Conservation (phyloP, 2,888 invertebrate species). For the Malacosoma neustria region DNA sequence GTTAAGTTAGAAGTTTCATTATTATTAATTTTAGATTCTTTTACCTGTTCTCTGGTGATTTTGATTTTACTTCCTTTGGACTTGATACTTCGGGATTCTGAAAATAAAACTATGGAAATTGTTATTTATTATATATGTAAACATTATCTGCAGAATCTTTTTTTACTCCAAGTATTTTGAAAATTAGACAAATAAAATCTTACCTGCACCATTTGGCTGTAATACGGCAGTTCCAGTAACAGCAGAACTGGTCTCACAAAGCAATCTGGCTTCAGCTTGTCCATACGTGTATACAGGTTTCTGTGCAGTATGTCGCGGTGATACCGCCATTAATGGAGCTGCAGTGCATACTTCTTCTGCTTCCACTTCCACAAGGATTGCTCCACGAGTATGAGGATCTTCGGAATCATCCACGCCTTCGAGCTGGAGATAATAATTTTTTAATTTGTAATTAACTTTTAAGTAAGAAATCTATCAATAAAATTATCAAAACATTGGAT, state of each 20-base stretch:
- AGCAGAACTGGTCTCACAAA: constrained; percentile 59
- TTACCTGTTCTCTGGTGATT: constrained; percentile 51
- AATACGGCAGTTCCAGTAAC: constrained; percentile 61
- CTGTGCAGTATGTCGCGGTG: constrained; percentile 77
- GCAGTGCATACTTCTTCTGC: constrained; percentile 87
- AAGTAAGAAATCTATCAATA: too few species aligned
- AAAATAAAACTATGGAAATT: constrained; percentile 30
- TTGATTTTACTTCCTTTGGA: constrained; percentile 39
- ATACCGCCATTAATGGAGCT: constrained; percentile 79
- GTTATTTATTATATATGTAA: too few species aligned
- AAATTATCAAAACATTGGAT: too few species aligned
- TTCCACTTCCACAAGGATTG: constrained; percentile 86
- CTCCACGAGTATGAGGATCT: constrained; percentile 77
- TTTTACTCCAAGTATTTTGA: too few species aligned
- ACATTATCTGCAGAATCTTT: too few species aligned
- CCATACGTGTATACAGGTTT: constrained; percentile 83
- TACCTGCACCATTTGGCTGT: constrained; percentile 52
- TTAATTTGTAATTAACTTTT: too few species aligned
- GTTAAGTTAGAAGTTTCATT: constrained; percentile 7
- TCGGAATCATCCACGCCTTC: constrained; percentile 50
- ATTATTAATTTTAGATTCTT: constrained; percentile 11
- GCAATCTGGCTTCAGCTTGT: constrained; percentile 71
- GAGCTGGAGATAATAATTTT: constrained; percentile 20
- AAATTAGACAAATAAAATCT: constrained; percentile 11
- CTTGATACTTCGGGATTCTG: constrained; percentile 38